Base-by-base conservation (phyloP, 2,113 vertebrate genomes). In the Cisticola juncidis region DNA sequence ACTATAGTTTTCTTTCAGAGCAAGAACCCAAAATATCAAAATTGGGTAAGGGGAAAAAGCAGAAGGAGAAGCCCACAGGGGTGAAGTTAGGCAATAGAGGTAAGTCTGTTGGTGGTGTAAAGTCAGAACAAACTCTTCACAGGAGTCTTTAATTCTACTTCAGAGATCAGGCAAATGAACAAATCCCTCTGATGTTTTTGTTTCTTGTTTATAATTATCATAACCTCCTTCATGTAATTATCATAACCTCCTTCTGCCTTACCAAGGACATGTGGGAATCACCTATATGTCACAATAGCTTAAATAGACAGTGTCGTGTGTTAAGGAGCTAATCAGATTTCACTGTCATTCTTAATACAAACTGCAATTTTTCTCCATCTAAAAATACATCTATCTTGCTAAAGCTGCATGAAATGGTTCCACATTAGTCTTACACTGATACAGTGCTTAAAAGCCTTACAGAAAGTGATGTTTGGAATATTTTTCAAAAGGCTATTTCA, bases 271-370 rank as follows among this genome's bases (percentile, higher is more conserved):
- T 56, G 79, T 73, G 38, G 22, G 42, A 71, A 88, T 76, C 77
- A 66, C 38, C 58, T 53, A 61, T 21, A 33, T n/a, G 81, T 64
- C 50, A 88, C 94, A 84, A 88, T 48, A 92, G 50, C 77, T 70
- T 92, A 61, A 91, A 96, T 25, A 86, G 61, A 54, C 42, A 80
- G 23, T 58, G 45, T 58, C 11, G 2, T 16, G 24, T 56, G 36
- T 94, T 78, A 93, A 71, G 45, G n/a, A 82, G 62, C 82, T 92
- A 56, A 94, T 86, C 53, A 92, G 69, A 82, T 94, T 97, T 96
- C 71, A 78, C 6, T 33, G 57, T 45, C 69, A 88, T 23, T 50
- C 68, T 77, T 42, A 93, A 90, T 9, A 56, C 9, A 29, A 69
- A 87, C 10, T 29, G 17, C 56, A 64, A 70, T 88, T 94, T 91